Conservation (phyloP, 1,140 invertebrate genomes). For the Venustaconcha ellipsiformis region DNA sequence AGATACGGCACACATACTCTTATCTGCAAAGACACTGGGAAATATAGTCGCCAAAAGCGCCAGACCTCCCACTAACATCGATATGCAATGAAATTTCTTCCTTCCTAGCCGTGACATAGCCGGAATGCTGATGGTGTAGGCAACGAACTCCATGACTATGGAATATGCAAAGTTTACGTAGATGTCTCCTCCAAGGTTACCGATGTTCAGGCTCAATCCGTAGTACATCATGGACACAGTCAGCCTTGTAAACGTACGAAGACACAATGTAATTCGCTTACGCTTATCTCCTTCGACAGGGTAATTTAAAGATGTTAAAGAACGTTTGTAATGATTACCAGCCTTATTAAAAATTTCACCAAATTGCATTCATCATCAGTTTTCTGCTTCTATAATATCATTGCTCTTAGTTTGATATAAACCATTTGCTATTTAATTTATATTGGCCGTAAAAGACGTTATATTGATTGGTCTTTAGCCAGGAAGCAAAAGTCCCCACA, state of each 20-base stretch:
- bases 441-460: no score
- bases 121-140: conserved; percentile 67
- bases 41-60: conserved; percentile 49
- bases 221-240: conserved; percentile 53
- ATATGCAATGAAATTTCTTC: conserved; percentile 63
- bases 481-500: no score
- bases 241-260: conserved; percentile 39
- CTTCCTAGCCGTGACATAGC: conserved; percentile 43
- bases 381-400: background rate
- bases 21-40: conserved; percentile 30
- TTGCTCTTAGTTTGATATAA: background rate
- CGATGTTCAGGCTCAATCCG: conserved; percentile 71
- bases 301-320: background rate
- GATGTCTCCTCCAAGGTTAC: conserved; percentile 46
- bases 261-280: background rate
- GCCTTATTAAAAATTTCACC: background rate
- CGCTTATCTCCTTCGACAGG: background rate
- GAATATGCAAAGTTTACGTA: conserved; percentile 59
- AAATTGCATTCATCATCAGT: background rate
- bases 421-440: background rate
- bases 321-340: background rate
- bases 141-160: conserved; percentile 82
- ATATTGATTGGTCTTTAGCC: no score
- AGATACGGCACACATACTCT: conserved; percentile 24
- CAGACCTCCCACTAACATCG: conserved; percentile 70